Conservation (phyloP, 2,113 vertebrate species). For the Ciconia boyciana region DNA sequence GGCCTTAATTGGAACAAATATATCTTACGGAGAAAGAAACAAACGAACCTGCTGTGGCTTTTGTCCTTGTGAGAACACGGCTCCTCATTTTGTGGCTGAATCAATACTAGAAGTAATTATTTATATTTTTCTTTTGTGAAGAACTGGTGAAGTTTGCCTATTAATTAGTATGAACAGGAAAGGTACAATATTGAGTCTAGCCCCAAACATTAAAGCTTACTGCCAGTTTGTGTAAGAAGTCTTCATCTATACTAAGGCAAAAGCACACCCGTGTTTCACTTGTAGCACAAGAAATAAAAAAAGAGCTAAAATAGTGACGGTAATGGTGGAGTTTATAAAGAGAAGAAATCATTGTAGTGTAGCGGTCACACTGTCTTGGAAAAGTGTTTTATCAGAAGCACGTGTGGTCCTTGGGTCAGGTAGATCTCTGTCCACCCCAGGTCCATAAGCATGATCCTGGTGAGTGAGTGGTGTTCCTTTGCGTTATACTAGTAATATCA, state of each 20-base stretch:
- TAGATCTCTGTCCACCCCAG: not conserved
- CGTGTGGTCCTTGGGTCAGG: not conserved
- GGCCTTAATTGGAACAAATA: conserved; percentile 65
- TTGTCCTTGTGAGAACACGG: conserved; percentile 5
- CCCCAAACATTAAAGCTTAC: not conserved
- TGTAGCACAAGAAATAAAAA: not conserved
- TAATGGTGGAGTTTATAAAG: not conserved
- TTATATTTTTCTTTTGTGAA: conserved; percentile 54
- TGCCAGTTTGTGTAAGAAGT: not conserved
- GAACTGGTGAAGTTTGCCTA: conserved; percentile 37
- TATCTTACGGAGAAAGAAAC: conserved; percentile 3
- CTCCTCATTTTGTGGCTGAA: conserved; percentile 44
- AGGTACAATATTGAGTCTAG: not conserved
- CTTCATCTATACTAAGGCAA: not conserved
- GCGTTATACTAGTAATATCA: not conserved
- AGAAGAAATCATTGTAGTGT: not conserved
- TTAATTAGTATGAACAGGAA: conserved; percentile 49
- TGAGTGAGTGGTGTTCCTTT: not conserved
- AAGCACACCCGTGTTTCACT: not conserved
- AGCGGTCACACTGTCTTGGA: not conserved
- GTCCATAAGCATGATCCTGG: not conserved
- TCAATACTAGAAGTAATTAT: conserved; percentile 61
- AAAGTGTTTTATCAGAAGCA: not conserved
- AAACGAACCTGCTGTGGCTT: conserved; percentile 1
- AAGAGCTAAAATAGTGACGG: not conserved